phyloP scores from a whole-genome alignment of 2,113 vertebrate genomes.

The Chaetops frenatus region DNA sequence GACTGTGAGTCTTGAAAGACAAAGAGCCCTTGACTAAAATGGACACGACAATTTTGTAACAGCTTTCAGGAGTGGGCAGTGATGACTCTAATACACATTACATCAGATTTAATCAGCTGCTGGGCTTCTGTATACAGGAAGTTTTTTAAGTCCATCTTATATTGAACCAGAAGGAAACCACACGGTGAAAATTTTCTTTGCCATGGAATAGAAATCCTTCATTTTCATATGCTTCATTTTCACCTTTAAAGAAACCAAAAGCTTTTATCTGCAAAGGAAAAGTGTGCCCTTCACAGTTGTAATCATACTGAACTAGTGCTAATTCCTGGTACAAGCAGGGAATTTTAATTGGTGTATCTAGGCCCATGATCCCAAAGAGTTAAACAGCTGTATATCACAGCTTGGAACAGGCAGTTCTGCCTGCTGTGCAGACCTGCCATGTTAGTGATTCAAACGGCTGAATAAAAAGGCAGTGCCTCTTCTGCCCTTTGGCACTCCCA shows the following conservation, averaged over 20 bases:
- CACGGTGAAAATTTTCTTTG: not conserved
- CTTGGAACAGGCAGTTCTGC: not conserved
- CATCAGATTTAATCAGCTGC: not conserved
- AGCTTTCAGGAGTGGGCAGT: not conserved
- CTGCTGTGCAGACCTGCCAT: not conserved
- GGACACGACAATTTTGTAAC: not conserved
- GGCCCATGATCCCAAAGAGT: fast-evolving
- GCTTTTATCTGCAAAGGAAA: not conserved
- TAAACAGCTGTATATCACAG: not conserved
- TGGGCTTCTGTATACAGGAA: not conserved
- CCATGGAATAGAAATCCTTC: not conserved
- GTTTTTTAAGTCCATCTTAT: not conserved
- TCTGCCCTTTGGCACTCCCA: not conserved
- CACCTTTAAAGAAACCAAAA: not conserved
- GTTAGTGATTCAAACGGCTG: not conserved
- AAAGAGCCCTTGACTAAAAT: not conserved
- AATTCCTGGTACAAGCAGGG: not conserved
- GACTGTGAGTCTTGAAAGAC: not conserved
- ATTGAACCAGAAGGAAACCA: not conserved
- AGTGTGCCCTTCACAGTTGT: not conserved
- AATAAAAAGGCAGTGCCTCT: not conserved
- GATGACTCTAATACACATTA: not conserved
- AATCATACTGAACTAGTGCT: not conserved
- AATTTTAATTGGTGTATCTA: not conserved
- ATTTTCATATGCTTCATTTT: not conserved